Base-by-base conservation (phyloP, 2,113 vertebrate species). In the Hippopotamus amphibius region DNA sequence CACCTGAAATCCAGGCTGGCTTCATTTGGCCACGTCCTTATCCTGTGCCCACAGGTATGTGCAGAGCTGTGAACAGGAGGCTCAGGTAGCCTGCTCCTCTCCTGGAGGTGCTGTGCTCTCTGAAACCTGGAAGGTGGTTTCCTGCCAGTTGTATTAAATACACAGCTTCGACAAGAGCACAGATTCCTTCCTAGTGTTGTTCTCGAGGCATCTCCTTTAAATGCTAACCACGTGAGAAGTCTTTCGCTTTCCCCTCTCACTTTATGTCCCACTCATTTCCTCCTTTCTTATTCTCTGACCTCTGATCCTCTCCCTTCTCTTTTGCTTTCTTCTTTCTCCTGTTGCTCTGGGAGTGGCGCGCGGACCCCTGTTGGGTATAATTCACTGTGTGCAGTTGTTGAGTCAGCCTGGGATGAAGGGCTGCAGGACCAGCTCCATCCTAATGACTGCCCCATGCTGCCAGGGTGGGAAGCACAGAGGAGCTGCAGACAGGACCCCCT, bases 401-500 rank as follows among this genome's bases (percentile, higher is more conserved):
- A 65, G 84, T 68, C 87, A 48, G 83, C 50, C 57, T 37, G 71
- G 9, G 50, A 59, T 16, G 65, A 82, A 90, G 21, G 5, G 3
- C 86, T 5, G 12, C 0, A 0, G 30, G 61, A 19, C 50, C 77
- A 16, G 53, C 89, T 83, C 82, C 28, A 24, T 46, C 63, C 26
- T 43, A 41, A 74, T 57, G 89, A 83, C 33, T 8, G 2, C 2
- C 33, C 48, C 9, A 8, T 3, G 50, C 81, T 74, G 11, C 43
- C 0, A 0, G 68, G 57, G 28, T n/a, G 41, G 94, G 76, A 21
- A 33, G 61, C 43, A 26, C 11, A 0, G 0, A 28, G 19, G 48
- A 46, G 55, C 57, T 0, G 24, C 7, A 1, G 0, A 48, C 48
- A 15, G 1, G 21, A 48, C 11, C 6, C 7, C 48, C 15, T 24